Percentiles rank a stretch among this genome's conserved stretches.
Conservation (phyloP, 2,113 vertebrate species). For the Columba livia region DNA sequence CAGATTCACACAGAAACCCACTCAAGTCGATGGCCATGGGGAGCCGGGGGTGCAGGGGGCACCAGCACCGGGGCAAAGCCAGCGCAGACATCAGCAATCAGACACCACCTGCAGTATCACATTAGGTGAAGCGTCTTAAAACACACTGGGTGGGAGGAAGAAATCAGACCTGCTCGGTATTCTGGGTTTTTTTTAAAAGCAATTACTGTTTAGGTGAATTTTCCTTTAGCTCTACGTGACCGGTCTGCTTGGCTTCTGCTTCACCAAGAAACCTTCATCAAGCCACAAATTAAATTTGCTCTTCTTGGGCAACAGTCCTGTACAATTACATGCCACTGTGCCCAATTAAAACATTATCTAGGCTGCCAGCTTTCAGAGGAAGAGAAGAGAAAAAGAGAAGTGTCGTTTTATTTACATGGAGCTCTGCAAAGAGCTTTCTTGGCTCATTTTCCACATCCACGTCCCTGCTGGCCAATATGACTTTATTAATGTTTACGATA, state of each 20-base stretch:
- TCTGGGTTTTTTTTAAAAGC: not conserved
- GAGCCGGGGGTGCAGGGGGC: not conserved
- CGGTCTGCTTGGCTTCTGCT: not conserved
- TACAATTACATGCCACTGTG: not conserved
- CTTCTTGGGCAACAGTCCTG: not conserved
- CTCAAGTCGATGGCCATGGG: accelerated
- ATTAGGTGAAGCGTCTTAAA: accelerated
- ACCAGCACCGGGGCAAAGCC: not conserved
- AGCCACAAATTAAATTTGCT: not conserved
- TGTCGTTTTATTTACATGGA: not conserved
- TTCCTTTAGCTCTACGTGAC: not conserved
- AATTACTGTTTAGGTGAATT: not conserved
- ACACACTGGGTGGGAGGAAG: not conserved
- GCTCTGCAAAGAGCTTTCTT: slow-evolving; percentile 33
- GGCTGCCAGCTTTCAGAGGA: slow-evolving; percentile 1
- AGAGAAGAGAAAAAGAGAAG: not conserved
- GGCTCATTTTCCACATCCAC: not conserved
- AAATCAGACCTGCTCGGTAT: not conserved
- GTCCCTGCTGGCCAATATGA: slow-evolving; percentile 31
- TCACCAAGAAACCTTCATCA: not conserved
- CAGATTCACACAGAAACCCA: not conserved
- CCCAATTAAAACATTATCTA: not conserved
- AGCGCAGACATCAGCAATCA: not conserved
- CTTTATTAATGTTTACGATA: slow-evolving; percentile 28
- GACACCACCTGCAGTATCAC: not conserved